A percentile compares a stretch with the other conserved stretches of the same genome.
Evolutionary conservation across 2,113 vertebrate genomes (phyloP).

Genomic region (Eptesicus fuscus): DNA sequence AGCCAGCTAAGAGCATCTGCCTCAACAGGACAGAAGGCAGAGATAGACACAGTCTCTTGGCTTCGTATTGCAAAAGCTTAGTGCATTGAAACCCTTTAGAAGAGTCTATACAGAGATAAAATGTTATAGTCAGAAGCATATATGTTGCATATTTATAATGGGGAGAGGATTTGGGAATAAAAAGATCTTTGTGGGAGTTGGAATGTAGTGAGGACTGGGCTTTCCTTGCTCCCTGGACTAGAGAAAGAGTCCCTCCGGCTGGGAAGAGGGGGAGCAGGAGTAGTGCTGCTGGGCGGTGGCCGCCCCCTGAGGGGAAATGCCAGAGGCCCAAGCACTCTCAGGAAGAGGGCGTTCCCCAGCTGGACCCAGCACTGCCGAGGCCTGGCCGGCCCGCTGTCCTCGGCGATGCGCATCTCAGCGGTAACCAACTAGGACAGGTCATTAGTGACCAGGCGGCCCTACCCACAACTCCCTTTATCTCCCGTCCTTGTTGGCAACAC

Average conservation of each 20-base stretch:
- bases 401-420: rapidly evolving
- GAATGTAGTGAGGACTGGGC: not conserved
- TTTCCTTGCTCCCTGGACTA: not conserved
- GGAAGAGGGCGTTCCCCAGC: not conserved
- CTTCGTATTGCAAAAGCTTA: not conserved
- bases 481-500: not conserved
- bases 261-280: not conserved
- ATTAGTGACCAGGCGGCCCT: not conserved
- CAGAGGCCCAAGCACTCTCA: not conserved
- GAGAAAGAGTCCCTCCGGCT: not conserved
- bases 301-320: not conserved
- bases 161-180: not conserved
- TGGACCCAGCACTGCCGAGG: not conserved
- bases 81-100: not conserved
- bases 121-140: not conserved
- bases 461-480: not conserved
- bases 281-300: not conserved
- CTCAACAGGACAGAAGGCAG: not conserved
- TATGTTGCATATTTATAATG: not conserved
- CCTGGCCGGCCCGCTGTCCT: not conserved
- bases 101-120: not conserved
- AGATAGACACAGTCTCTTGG: not conserved
- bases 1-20: not conserved
- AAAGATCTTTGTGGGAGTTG: not conserved
- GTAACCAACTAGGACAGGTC: not conserved